These are phyloP conservation scores for Xiphophorus couchianus DNA, from an alignment of 2,113 vertebrate genomes.

Conservation along the genomic window DNA sequence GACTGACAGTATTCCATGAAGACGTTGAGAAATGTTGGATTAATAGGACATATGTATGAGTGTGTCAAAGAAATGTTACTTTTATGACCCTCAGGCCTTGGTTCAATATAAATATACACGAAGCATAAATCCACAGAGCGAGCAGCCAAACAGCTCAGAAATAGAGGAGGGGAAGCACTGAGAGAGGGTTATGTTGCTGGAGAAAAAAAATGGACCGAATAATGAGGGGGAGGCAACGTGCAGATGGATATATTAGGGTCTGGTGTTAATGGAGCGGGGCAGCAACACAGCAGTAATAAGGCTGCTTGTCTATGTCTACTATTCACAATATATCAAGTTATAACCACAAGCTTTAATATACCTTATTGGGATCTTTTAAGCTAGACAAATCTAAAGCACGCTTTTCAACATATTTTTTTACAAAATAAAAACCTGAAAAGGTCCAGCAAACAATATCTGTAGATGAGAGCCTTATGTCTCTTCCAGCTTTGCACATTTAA, in stretches of 20 bases:
- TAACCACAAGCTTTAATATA: too few species aligned
- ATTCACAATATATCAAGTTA: too few species aligned
- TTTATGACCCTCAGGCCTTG: conserved; percentile 66
- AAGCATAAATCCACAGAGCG: conserved; percentile 58
- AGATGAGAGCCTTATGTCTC: too few species aligned
- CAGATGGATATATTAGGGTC: conserved; percentile 15
- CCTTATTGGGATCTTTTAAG: too few species aligned
- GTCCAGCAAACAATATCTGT: too few species aligned
- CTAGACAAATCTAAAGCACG: too few species aligned
- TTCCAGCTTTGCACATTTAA: too few species aligned
- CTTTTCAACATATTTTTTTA: too few species aligned
- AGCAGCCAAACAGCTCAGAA: conserved; percentile 44
- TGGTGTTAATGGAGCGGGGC: conserved; percentile 34
- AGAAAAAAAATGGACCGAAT: conserved; percentile 26
- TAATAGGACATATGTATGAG: conserved; percentile 69
- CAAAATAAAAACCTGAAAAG: too few species aligned
- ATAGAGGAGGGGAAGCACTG: background rate
- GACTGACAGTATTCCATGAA: conserved; percentile 15
- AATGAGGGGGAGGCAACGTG: conserved; percentile 17
- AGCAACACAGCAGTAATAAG: conserved; percentile 10
- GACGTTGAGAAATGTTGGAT: conserved; percentile 47
- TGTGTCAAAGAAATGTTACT: conserved; percentile 68
- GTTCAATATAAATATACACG: conserved; percentile 73
- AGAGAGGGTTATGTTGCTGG: conserved; percentile 4
- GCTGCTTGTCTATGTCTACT: background rate